A percentile compares a stretch with the other conserved stretches of the same genome.
Conservation (phyloP, 2,888 invertebrate species). For the Gymnocheta viridis region DNA sequence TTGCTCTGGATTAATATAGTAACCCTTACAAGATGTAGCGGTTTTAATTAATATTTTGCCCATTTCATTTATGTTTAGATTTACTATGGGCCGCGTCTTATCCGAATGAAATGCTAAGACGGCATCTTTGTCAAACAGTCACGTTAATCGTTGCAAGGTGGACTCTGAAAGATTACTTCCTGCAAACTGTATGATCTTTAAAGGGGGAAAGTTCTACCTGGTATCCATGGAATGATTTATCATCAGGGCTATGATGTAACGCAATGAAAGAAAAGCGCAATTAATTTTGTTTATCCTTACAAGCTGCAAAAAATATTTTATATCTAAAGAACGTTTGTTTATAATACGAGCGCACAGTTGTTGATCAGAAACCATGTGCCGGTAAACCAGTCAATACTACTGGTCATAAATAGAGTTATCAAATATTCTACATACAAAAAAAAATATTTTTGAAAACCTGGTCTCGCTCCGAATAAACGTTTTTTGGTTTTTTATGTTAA, state of each 20-base stretch:
- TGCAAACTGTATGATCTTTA: slow-evolving; percentile 70
- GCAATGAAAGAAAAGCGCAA: slow-evolving; percentile 70
- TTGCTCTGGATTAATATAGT: slow-evolving; percentile 73
- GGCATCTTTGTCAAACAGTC: not conserved
- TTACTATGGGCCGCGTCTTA: slow-evolving; percentile 60
- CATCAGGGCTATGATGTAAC: slow-evolving; percentile 72
- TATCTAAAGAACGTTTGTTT: slow-evolving; percentile 71
- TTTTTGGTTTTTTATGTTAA: too few species aligned
- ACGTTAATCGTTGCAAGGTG: slow-evolving; percentile 62
- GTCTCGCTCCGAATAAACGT: too few species aligned
- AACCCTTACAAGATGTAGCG: slow-evolving; percentile 75
- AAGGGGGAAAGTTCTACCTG: slow-evolving; percentile 56
- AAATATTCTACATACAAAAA: not conserved
- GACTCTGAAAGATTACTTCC: slow-evolving; percentile 67
- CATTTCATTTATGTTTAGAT: slow-evolving; percentile 71
- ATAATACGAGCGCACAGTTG: slow-evolving; percentile 73
- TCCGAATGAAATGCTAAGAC: slow-evolving; percentile 68
- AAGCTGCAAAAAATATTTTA: slow-evolving; percentile 72
- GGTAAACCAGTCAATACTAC: slow-evolving; percentile 74
- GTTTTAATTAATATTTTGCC: slow-evolving; percentile 75
- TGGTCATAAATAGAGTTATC: slow-evolving; percentile 45
- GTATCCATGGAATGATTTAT: slow-evolving; percentile 68
- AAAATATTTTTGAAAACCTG: not conserved
- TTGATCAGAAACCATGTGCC: slow-evolving; percentile 71
- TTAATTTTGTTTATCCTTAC: slow-evolving; percentile 74